A percentile compares a stretch with the other conserved stretches of the same genome.
These are phyloP conservation scores for Agelastica alni DNA, from an alignment of 2,888 invertebrate genomes.

Conservation along the genomic window DNA sequence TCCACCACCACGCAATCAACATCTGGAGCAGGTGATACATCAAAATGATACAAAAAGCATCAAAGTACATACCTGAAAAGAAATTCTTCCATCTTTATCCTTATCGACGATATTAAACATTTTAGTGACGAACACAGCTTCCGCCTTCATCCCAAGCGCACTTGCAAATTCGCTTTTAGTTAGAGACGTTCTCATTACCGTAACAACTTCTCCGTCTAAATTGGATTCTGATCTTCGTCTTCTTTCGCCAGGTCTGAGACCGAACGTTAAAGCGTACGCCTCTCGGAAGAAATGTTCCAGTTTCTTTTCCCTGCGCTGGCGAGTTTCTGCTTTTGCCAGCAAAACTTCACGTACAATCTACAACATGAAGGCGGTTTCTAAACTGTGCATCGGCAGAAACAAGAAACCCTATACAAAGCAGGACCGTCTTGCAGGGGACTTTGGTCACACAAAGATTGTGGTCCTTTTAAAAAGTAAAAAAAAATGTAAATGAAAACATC, in stretches of 20 bases:
- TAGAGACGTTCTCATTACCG: conserved; percentile 90
- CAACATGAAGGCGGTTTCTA: too few species aligned
- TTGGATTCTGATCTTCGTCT: conserved; percentile 73
- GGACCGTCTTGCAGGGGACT: too few species aligned
- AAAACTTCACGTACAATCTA: conserved; percentile 81
- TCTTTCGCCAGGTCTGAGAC: conserved; percentile 84
- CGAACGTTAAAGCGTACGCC: conserved; percentile 92
- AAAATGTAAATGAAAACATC: too few species aligned
- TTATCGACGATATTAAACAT: conserved; percentile 98
- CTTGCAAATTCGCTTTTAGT: conserved; percentile 93
- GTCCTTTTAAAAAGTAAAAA: too few species aligned
- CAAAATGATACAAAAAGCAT: too few species aligned
- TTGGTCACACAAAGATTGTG: too few species aligned
- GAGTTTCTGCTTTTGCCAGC: conserved; percentile 89
- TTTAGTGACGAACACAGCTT: conserved; percentile 92
- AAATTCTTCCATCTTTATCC: conserved; percentile 90
- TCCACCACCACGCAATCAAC: too few species aligned
- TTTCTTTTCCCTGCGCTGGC: conserved; percentile 88
- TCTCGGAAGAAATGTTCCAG: conserved; percentile 95
- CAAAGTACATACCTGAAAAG: conserved; percentile 74
- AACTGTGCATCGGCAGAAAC: too few species aligned
- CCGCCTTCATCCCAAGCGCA: conserved; percentile 92
- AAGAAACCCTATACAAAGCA: too few species aligned
- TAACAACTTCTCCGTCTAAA: conserved; percentile 78
- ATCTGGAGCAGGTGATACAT: too few species aligned